Base-by-base conservation (phyloP, 2,888 invertebrate species). In the Tachina fera region DNA sequence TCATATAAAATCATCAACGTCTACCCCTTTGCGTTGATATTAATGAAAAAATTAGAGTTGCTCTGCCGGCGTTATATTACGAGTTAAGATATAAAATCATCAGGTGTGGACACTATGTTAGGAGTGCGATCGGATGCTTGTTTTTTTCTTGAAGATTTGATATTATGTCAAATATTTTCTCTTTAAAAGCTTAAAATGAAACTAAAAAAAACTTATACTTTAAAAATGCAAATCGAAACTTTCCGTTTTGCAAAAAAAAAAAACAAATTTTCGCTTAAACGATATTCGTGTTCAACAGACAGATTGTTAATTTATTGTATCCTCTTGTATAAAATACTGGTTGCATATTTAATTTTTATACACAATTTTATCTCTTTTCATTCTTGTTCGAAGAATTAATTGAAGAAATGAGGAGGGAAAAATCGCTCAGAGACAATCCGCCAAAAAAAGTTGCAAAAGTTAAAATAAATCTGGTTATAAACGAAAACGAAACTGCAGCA, bases 401-500 rank as follows among this genome's bases (percentile, higher is more conserved):
- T n/a, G 9, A 60, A 14, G 60, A 60, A n/a, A n/a, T 8, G 45
- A 63, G 16, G 19, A 45, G 19, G 4, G 31, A 31, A 6, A 43
- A 41, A 45, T 3, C 2, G 60, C 6, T 14, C 19, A 41, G 43
- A 61, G 49, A 16, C 16, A 10, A 16, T 41, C 43, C 2, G 16
- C 19, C 1, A 45, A 79, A 68, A n/a, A 22, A 74, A 39, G 68
- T 65, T 77, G 71, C 58, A 60, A 47, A 77, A 41, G 16, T 8
- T 22, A 65, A 39, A 45, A 19, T 60, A 84, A 84, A 71, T 84
- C 80, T 81, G 84, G 80, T 84, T 80, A 76, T 76, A 84, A 84
- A 84, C 68, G 84, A 84, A 84, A 84, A 80, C 60, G 84, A 84
- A 84, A 80, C 84, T 80, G 49, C 71, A 58, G 45, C 78, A 63